phyloP scores from a whole-genome alignment of 2,888 invertebrate species.

The Cephus sareptanus region DNA sequence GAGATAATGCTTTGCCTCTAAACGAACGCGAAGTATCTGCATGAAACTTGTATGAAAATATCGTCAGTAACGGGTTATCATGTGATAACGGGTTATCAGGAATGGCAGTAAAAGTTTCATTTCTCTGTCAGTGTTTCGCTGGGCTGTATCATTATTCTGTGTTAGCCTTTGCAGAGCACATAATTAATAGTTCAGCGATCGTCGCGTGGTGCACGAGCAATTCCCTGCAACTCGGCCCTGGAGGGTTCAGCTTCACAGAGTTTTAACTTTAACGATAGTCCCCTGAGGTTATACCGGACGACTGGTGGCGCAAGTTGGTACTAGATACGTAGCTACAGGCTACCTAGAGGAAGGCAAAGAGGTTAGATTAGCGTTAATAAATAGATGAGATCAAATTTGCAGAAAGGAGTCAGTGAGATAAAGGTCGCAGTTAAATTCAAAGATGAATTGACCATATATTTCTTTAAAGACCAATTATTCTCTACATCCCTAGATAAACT shows the following conservation, averaged over 20 bases:
- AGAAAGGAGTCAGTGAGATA: not conserved
- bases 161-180: not conserved
- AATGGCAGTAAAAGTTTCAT: not conserved
- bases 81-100: not conserved
- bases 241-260: not conserved
- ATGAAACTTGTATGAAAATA: not conserved
- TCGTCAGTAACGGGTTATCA: not conserved
- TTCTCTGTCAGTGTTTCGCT: not conserved
- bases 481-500: not conserved
- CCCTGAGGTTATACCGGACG: slow-evolving; percentile 3
- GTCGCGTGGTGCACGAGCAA: not conserved
- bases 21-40: not conserved
- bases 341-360: not conserved
- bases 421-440: not conserved
- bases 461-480: not conserved
- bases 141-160: not conserved
- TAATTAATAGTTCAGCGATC: not conserved
- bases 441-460: not conserved
- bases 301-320: not conserved
- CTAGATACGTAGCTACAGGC: not conserved
- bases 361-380: not conserved
- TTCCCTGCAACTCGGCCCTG: not conserved
- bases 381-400: not conserved
- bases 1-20: not conserved
- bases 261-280: slow-evolving; percentile 4